A percentile compares a stretch with the other conserved stretches of the same genome.
phyloP scores from a whole-genome alignment of 2,797 vertebrate genomes.

The Sebastes melanostomus region DNA sequence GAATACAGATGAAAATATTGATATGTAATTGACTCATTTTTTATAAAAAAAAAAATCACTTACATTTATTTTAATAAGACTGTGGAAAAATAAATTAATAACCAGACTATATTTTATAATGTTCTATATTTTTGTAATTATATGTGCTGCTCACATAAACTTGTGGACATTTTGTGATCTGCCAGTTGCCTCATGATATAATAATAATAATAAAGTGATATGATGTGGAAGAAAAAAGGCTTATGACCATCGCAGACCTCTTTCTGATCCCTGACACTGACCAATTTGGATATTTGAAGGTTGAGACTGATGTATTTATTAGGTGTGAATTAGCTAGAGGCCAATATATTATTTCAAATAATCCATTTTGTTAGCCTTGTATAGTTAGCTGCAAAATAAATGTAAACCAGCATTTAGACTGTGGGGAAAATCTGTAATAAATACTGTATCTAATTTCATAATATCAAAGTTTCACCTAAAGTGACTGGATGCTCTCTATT shows the following conservation, averaged over 20 bases:
- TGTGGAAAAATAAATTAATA: accelerated
- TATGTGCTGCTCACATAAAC: background rate
- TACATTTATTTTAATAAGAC: background rate
- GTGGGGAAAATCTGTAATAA: background rate
- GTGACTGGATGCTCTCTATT: background rate
- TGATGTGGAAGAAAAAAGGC: background rate
- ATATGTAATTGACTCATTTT: background rate
- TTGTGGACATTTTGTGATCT: background rate
- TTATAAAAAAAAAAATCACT: too few species aligned
- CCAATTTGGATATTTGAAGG: background rate
- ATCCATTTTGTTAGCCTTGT: background rate
- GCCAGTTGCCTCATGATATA: background rate
- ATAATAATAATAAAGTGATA: background rate
- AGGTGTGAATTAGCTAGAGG: background rate
- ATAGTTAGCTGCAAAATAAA: background rate
- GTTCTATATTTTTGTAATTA: background rate
- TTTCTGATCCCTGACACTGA: background rate
- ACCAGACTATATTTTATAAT: background rate
- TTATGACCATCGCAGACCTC: background rate
- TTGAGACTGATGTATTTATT: background rate
- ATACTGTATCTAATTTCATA: background rate
- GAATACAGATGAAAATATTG: background rate
- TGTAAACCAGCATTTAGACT: background rate
- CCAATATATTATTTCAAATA: background rate
- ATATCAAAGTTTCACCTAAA: background rate